Base-by-base conservation (phyloP, 2,113 vertebrate genomes). In the Crotalus viridis region DNA sequence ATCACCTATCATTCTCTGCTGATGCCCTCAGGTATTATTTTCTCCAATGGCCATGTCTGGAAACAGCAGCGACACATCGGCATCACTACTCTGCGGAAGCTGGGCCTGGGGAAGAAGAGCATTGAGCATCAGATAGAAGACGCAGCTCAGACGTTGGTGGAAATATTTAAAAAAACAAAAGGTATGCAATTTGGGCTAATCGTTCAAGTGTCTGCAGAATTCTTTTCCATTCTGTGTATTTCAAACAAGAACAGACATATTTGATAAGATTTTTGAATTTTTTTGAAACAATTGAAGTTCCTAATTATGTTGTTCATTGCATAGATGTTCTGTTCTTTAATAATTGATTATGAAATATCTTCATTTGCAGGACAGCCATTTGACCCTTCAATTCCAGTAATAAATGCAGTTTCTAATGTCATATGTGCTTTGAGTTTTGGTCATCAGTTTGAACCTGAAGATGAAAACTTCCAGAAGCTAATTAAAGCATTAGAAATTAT, bases 401-500 rank as follows among this genome's bases (percentile, higher is more conserved):
- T 21, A 69, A 89, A 89, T 26, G 0, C 88, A 5, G 39, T 61
- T 57, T 46, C 33, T 57, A 89, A 89, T 46, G 10, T 89, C 55
- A 89, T 89, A 5, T 46, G 88, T 46, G 56, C 48, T 43, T 39
- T 89, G 56, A 57, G 55, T 24, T 89, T 89, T 26, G 88, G 56
- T 28, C 56, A 88, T 59, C 93, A 85, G 85, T 97, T 96, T 91
- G 93, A 95, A 91, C 96, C 91, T 3, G 97, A 96, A 26, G 97
- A 97, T n/a, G 87, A 96, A 90, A 89, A 86, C 15, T 97, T 97
- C 88, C 95, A 89, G 10, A 94, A 97, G 1, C 26, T 97, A 93
- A 96, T 96, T 48, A 93, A 87, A 95, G 94, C 94, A 90, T 94
- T 94, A 26, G 81, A 96, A 69, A 0, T 0, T 9, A 0, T 96